These are phyloP conservation scores for Geodia barretti DNA, from an alignment of 37 sponge, comb jelly and placozoan genomes.

Conservation along the genomic window DNA sequence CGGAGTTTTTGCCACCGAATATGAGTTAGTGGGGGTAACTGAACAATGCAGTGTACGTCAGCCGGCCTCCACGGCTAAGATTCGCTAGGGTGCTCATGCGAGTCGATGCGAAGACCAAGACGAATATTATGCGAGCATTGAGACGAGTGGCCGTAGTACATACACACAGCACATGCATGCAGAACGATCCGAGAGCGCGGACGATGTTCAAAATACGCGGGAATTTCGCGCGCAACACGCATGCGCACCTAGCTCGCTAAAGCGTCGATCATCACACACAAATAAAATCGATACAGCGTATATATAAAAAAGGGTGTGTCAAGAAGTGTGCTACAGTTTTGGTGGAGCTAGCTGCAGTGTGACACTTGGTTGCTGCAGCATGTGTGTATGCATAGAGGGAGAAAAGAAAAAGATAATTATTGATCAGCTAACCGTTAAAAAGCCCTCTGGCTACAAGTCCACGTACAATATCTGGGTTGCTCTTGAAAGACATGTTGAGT, in stretches of 20 bases:
- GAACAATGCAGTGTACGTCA: neutral
- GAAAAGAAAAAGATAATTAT: too few relatives aligned
- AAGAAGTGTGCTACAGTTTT: neutral
- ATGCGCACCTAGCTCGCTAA: neutral
- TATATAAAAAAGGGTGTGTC: neutral
- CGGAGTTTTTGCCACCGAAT: too few relatives aligned
- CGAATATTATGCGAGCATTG: neutral
- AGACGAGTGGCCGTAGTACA: too few relatives aligned
- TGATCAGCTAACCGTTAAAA: too few relatives aligned
- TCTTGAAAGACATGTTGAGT: neutral
- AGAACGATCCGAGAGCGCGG: too few relatives aligned
- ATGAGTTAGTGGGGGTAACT: slow-evolving; percentile 1
- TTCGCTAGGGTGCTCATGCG: neutral
- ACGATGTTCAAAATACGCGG: too few relatives aligned
- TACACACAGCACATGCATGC: too few relatives aligned
- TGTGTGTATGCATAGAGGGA: neutral
- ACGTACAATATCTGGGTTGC: slow-evolving; percentile 6
- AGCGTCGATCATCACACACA: neutral
- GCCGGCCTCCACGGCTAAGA: neutral
- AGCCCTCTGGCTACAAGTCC: too few relatives aligned
- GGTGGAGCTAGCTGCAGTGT: slow-evolving; percentile 3
- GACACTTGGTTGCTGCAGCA: neutral
- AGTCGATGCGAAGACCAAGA: neutral
- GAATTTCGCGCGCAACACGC: neutral
- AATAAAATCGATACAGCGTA: neutral